Conservation (phyloP, 2,113 vertebrate genomes). For the Polyodon spathula region DNA sequence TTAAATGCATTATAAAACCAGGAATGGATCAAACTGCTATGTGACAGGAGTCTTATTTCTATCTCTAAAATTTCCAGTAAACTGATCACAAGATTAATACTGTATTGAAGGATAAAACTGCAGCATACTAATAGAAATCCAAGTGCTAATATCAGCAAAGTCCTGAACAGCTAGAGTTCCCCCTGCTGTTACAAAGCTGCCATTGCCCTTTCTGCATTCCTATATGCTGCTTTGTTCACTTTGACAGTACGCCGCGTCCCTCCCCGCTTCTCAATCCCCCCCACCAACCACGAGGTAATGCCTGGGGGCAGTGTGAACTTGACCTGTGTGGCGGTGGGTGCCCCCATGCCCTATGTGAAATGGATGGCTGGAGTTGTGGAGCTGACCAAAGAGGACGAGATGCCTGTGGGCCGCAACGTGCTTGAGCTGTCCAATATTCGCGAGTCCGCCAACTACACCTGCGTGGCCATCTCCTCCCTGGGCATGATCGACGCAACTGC, state of each 20-base stretch:
- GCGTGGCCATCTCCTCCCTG: conserved; percentile 86
- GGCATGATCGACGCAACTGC: conserved; percentile 89
- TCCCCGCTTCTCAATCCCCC: conserved; percentile 96
- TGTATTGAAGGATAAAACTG: no score
- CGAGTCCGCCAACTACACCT: conserved; percentile 90
- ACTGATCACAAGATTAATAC: no score
- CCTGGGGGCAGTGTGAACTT: conserved; percentile 91
- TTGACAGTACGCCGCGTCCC: conserved; percentile 87
- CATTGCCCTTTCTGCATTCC: conserved; percentile 8
- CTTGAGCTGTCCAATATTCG: conserved; percentile 81
- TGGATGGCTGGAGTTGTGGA: conserved; percentile 81
- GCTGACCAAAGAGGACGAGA: conserved; percentile 85
- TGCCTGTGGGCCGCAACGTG: conserved; percentile 87
- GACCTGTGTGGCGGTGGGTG: conserved; percentile 90
- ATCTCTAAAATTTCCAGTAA: no score
- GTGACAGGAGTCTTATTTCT: no score
- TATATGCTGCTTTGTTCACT: conserved; percentile 56
- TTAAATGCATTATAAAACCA: no score
- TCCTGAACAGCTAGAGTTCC: conserved; percentile 17
- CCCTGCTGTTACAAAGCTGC: background rate
- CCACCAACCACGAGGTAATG: conserved; percentile 93
- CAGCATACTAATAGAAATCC: no score
- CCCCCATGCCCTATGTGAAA: conserved; percentile 94
- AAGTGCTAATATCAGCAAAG: no score
- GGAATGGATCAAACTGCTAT: no score